phyloP scores from a whole-genome alignment of 2,797 vertebrate species.

The Sebastes aleutianus region DNA sequence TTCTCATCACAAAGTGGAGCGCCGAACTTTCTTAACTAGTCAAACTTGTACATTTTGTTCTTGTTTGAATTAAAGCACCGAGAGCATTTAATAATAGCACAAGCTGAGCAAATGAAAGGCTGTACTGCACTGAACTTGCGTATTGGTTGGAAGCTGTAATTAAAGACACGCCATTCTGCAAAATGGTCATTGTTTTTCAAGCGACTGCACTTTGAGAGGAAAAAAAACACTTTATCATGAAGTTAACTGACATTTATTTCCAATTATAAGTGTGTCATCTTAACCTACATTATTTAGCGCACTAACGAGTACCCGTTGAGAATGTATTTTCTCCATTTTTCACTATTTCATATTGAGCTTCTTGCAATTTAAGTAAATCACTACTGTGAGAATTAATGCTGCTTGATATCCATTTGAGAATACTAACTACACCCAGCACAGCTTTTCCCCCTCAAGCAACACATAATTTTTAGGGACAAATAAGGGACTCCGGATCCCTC shows the following conservation, averaged over 20 bases:
- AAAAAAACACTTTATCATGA: not conserved
- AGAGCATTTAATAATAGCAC: conserved; percentile 25
- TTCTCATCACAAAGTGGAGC: conserved; percentile 47
- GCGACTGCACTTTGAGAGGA: not conserved
- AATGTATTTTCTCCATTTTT: not conserved
- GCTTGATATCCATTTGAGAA: conserved; percentile 16
- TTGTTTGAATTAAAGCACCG: conserved; percentile 8
- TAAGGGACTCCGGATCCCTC: not conserved
- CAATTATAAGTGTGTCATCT: not conserved
- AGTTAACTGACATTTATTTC: conserved; percentile 17
- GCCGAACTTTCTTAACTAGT: conserved; percentile 13
- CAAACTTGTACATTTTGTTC: conserved; percentile 32
- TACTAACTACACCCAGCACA: not conserved
- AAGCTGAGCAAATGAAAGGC: conserved; percentile 12
- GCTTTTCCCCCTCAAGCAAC: conserved; percentile 26
- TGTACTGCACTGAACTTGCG: not conserved
- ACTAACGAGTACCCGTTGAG: not conserved
- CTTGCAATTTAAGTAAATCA: conserved; percentile 14
- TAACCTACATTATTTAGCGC: not conserved
- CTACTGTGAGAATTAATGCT: conserved; percentile 20
- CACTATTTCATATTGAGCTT: not conserved
- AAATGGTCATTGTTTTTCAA: conserved; percentile 9
- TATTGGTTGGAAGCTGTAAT: not conserved
- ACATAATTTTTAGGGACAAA: conserved; percentile 22
- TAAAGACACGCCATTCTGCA: not conserved